Conservation (phyloP, 2,797 vertebrate species). For the Hemibagrus guttatus region DNA sequence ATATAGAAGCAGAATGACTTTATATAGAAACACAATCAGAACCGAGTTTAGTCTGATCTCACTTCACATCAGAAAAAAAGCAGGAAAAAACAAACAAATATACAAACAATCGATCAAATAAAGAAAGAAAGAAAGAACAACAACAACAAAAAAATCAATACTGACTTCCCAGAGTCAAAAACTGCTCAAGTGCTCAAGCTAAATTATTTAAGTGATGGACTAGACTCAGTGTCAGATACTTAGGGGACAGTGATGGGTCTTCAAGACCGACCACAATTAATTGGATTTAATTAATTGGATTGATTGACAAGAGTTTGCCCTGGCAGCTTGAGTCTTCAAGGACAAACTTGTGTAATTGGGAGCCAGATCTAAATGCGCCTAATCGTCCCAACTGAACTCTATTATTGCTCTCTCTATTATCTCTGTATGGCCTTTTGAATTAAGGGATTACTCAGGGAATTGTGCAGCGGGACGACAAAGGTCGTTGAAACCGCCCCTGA, state of each 20-base stretch:
- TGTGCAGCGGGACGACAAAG: slow-evolving; percentile 69
- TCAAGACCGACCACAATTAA: slow-evolving; percentile 9
- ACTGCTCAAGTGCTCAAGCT: too few relatives aligned
- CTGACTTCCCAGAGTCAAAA: not conserved
- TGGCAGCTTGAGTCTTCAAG: slow-evolving; percentile 37
- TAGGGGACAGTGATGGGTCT: slow-evolving; percentile 25
- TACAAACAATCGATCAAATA: not conserved
- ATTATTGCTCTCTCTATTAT: slow-evolving; percentile 73
- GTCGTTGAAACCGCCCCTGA: slow-evolving; percentile 71
- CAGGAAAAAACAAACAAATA: not conserved
- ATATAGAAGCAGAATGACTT: not conserved
- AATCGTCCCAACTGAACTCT: slow-evolving; percentile 74
- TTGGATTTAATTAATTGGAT: slow-evolving; percentile 32
- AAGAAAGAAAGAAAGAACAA: too few relatives aligned
- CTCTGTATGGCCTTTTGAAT: slow-evolving; percentile 70
- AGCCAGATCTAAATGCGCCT: slow-evolving; percentile 64
- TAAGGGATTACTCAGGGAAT: slow-evolving; percentile 69
- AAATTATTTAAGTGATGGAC: slow-evolving; percentile 16
- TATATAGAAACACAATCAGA: not conserved
- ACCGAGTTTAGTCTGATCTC: not conserved
- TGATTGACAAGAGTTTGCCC: slow-evolving; percentile 25
- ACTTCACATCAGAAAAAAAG: not conserved
- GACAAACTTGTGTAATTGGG: slow-evolving; percentile 72
- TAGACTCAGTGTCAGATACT: slow-evolving; percentile 13
- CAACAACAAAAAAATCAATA: too few relatives aligned